Conservation (phyloP, 2,797 vertebrate genomes). For the Nannoperca australis region DNA sequence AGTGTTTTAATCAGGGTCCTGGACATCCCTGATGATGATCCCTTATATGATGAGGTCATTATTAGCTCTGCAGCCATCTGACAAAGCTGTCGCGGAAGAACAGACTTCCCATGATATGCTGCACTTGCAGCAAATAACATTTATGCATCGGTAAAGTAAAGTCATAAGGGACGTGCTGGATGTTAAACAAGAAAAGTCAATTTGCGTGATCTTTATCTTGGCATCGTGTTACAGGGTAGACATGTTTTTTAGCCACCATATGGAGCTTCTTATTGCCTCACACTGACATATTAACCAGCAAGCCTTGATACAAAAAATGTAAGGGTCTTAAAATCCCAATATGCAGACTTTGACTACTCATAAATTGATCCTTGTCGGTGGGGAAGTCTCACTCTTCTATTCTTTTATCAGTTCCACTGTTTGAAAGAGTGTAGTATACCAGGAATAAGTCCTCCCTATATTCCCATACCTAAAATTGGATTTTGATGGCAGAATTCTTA, state of each 20-base stretch:
- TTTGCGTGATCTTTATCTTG: neutral
- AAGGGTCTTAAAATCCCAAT: neutral
- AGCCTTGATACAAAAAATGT: too few species aligned
- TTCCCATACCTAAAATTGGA: too few species aligned
- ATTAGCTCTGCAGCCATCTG: neutral
- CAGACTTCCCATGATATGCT: neutral
- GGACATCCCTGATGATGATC: neutral
- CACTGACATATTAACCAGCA: neutral
- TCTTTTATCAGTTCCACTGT: neutral
- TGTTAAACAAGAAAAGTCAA: conserved; percentile 17
- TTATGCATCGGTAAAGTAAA: neutral
- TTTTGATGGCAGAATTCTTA: neutral
- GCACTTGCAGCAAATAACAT: too few species aligned
- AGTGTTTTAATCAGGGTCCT: neutral
- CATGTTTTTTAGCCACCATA: conserved; percentile 18
- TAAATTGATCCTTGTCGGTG: too few species aligned
- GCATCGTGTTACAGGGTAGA: neutral
- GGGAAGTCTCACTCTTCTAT: too few species aligned
- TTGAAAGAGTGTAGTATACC: neutral
- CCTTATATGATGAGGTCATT: conserved; percentile 16
- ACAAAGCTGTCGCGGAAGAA: neutral
- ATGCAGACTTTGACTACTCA: too few species aligned
- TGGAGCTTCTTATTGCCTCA: conserved; percentile 17
- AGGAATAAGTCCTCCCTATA: too few species aligned
- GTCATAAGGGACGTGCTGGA: accelerated